Evolutionary conservation across 1,140 invertebrate species (phyloP).

Genomic region (Pentalonia nigronervosa): DNA sequence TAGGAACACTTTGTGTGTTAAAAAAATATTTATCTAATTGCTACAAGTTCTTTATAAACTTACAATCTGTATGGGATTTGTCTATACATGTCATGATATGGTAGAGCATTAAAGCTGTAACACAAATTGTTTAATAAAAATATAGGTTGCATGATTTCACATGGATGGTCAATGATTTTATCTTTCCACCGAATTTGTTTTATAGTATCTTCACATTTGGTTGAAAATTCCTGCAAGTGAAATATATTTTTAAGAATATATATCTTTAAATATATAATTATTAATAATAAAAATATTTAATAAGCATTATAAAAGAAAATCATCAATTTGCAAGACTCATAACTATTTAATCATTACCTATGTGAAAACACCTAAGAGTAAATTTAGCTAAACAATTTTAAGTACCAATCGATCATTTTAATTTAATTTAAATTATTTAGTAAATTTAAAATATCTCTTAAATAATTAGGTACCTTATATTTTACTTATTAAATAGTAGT

Average conservation of each 20-base stretch:
- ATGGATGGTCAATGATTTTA: background rate
- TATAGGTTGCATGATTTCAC: slow-evolving; percentile 29
- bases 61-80: slow-evolving; percentile 43
- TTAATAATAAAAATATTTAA: background rate
- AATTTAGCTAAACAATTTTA: background rate
- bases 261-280: no score
- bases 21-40: background rate
- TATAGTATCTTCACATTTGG: slow-evolving; percentile 44
- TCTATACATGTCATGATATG: slow-evolving; percentile 39
- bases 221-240: slow-evolving; percentile 13
- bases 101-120: slow-evolving; percentile 44
- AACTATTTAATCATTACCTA: background rate
- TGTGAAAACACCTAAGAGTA: background rate
- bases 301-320: background rate
- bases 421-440: background rate
- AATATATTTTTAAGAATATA: background rate
- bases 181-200: slow-evolving; percentile 48
- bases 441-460: background rate
- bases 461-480: background rate
- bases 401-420: background rate
- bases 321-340: background rate
- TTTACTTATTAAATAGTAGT: background rate
- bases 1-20: no score
- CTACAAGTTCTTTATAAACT: background rate
- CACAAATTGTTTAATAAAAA: slow-evolving; percentile 25